Evolutionary conservation across 2,888 invertebrate genomes (phyloP), one percentile per base, ranked within the genome.

Genomic region (Machimus atricapillus): DNA sequence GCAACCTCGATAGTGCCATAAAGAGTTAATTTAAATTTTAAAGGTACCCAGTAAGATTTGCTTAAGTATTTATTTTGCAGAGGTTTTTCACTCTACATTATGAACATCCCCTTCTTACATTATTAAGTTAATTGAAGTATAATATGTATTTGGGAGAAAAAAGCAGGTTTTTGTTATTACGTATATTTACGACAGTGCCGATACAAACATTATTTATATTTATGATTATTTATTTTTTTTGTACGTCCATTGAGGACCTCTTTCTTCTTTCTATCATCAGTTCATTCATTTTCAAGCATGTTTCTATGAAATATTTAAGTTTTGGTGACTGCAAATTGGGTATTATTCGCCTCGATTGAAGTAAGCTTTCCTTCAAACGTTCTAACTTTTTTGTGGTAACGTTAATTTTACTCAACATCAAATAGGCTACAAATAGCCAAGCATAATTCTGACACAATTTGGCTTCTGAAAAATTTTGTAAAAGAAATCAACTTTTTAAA

Each of bases 381-480:
- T 86, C 85, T 1, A 87, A 0, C 78, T 87, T 87, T 9, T 76
- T 76, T 77, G 87, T 87, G 12, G 73, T 27, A 4, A 82, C 52
- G 52, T 88, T 52, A 8, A 78, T 43, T 74, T 87, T 83, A 23
- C 82, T 52, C 0, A 87, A 43, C 66, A 73, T 79, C 19, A 87
- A n/a, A 31, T 34, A 23, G 16, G 86, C 86, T 37, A 88, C 46
- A 34, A 87, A 87, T 52, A 73, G 82, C 87, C 87, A 88, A 16
- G 87, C 27, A 74, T 83, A 77, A 43, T 87, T 88, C 40, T 83
- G 43, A 19, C 88, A 88, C 4, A 34, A 5, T 19, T 83, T 34
- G 6, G 87, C 87, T 76, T 88, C 88, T 88, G 52, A 6, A 66
- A 86, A 81, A 37, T n/a, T 16, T 74, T 74, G 12, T 5, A 16